Base-by-base conservation (phyloP, 2,888 invertebrate species). In the Ormyrus thymus region DNA sequence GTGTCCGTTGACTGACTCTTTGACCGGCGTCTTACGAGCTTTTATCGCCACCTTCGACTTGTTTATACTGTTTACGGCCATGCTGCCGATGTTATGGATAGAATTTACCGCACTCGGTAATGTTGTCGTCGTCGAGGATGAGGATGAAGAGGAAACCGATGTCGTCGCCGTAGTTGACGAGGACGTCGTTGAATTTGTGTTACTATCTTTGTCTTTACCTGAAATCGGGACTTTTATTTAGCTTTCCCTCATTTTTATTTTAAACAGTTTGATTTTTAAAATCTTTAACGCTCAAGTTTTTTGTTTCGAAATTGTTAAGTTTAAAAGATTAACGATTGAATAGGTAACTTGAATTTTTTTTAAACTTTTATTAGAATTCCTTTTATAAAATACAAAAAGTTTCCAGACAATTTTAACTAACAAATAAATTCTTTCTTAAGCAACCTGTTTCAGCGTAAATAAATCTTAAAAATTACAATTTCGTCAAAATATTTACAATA, bases 51-150 rank as follows among this genome's bases (percentile, higher is more conserved):
- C 88, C 91, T 93, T 91, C 78, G 86, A 90, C 86, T 93, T 92
- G 84, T 90, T 92, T 83, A 93, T 93, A 85, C 93, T 93, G 88
- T 93, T 93, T 64, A 95, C 93, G 68, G 93, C 93, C 91, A 94
- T 93, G 81, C 92, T 92, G 29, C 92, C 93, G 82, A 93, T 91
- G 84, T 91, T 92, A 85, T 93, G 92, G 82, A 93, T 91, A 50
- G 92, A 92, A 83, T 92, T 92, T 10, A 92, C 91, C 1, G 92
- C 90, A 80, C 91, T 90, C 1, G 89, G 87, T 79, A 90, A 81
- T 83, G 91, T 91, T 68, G 83, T 48, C 15, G 78, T 50, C 87
- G 55, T 91, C 90, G 59, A 91, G 87, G 51, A 90, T 8, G 74
- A 68, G 50, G 82, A 78, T 6, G 84, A 55, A 89, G 72, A 91